These are phyloP conservation scores for Aethes cnicana DNA, from an alignment of 2,888 invertebrate species.

Conservation along the genomic window DNA sequence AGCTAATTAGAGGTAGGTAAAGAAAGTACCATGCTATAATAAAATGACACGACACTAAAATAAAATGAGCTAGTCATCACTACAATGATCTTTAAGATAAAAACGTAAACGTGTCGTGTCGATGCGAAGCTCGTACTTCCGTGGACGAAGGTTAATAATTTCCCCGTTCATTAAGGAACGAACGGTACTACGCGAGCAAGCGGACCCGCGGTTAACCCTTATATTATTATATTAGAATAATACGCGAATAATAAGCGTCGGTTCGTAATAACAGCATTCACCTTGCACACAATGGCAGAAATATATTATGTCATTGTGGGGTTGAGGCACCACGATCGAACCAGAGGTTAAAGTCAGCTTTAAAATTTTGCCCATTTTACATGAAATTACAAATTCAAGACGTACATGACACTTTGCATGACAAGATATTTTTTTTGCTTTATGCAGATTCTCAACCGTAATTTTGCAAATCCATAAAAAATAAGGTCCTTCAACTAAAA, in stretches of 20 bases:
- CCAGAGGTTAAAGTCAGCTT: neutral
- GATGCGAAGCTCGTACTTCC: no score
- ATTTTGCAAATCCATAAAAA: no score
- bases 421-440: no score
- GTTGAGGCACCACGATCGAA: constrained; percentile 30
- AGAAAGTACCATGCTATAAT: no score
- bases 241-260: constrained; percentile 58
- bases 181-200: constrained; percentile 20
- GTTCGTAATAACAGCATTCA: constrained; percentile 58
- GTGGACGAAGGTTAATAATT: no score
- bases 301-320: constrained; percentile 61
- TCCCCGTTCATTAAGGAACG: constrained; percentile 13
- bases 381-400: no score
- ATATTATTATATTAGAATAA: constrained; percentile 43
- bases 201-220: constrained; percentile 29
- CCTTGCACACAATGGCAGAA: constrained; percentile 58
- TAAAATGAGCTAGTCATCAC: neutral
- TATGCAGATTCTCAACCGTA: no score
- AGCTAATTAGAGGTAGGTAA: no score
- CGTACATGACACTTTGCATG: no score
- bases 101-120: neutral
- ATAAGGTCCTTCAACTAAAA: no score
- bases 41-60: no score
- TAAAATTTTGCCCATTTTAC: no score
- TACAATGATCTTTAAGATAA: neutral